Evolutionary conservation across 2,797 vertebrate genomes (phyloP), one percentile per base, ranked within the genome.

Genomic region (Crenuchus spilurus): DNA sequence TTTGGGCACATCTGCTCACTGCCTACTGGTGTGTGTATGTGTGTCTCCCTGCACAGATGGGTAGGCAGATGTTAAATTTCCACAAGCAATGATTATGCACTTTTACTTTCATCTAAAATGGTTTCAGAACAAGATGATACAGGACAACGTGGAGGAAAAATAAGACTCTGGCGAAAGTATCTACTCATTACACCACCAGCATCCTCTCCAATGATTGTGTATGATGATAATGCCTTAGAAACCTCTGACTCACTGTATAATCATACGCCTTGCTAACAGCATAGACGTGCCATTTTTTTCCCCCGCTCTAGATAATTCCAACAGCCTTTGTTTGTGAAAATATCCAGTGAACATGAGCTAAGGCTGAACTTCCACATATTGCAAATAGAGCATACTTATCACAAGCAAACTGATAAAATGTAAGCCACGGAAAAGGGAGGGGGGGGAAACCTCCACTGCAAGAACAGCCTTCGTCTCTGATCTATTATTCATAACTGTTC

Each of bases 401-500:
- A 22, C 42, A 51, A 37, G 37, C 11, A 35, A 63, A 73, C 48
- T 66, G 51, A 46, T 76, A 62, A 55, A 76, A 73, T 51, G 18
- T 18, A 61, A 41, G 20, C 20, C 26, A 26, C 11, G 20, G 8
- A 26, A n/a, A 64, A 54, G 4, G 55, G 24, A 44, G 55, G 24
- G 51, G 41, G 33, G 39, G 62, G 65, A 72, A 70, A 60, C 61
- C 39, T 77, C 39, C 51, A 54, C 64, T 68, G n/a, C 49, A 30
- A 70, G 41, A 70, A 64, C 52, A 57, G 52, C 49, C 52, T 76
- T 78, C 42, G 61, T 60, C 72, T 78, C 60, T 63, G 74, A 80
- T 80, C 68, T 80, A 75, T 84, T 82, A 84, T 82, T 84, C 74
- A 82, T 73, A 57, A 70, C 33, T 73, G 54, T 28, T 67, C 69